Percentiles rank a stretch among this genome's conserved stretches.
These are phyloP conservation scores for Conus ventricosus DNA, from an alignment of 1,140 invertebrate genomes.

Conservation along the genomic window DNA sequence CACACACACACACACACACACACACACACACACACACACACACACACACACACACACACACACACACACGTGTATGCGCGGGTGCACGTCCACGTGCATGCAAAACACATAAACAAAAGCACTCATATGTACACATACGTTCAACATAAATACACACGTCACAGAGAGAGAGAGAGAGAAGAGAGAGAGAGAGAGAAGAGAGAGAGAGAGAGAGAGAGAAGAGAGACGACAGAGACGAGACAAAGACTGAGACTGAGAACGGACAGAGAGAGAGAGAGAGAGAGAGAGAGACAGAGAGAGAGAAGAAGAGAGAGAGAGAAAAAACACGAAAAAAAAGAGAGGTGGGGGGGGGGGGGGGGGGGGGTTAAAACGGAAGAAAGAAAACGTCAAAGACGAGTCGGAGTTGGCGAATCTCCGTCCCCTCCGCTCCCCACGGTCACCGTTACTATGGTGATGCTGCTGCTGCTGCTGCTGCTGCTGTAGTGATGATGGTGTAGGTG, in stretches of 20 bases:
- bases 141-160: neutral
- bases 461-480: constrained; percentile 21
- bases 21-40: too few relatives aligned
- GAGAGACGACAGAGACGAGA: too few relatives aligned
- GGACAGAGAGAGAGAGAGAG: too few relatives aligned
- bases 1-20: too few relatives aligned
- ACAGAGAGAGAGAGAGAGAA: neutral
- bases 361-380: neutral
- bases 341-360: too few relatives aligned
- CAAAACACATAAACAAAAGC: neutral
- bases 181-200: too few relatives aligned
- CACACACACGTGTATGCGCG: too few relatives aligned
- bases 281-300: too few relatives aligned
- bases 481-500: neutral
- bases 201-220: too few relatives aligned
- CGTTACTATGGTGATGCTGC: neutral
- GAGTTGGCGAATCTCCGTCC: neutral
- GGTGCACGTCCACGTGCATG: too few relatives aligned
- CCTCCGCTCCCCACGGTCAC: neutral
- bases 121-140: neutral
- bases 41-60: too few relatives aligned
- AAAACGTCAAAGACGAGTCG: neutral
- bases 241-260: too few relatives aligned
- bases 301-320: neutral
- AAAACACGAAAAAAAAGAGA: neutral